phyloP scores from a whole-genome alignment of 1,140 invertebrate species.

The Bursaphelenchus mucronatus region DNA sequence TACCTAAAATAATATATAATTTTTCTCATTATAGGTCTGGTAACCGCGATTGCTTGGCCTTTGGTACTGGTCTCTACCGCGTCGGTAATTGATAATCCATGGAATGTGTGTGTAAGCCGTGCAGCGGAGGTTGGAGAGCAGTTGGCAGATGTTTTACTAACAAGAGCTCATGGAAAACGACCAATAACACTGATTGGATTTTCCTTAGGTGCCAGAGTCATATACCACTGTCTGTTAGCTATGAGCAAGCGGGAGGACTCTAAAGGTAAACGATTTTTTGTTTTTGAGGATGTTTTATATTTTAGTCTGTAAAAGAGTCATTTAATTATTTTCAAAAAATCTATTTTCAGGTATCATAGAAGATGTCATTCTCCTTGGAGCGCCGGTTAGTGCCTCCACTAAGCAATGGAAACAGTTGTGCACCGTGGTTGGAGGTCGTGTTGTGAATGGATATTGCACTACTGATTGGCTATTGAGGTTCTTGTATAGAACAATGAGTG shows the following conservation, averaged over 20 bases:
- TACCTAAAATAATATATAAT: constrained; percentile 14
- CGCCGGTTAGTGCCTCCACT: constrained; percentile 64
- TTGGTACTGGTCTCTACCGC: constrained; percentile 68
- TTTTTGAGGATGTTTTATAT: too few species aligned
- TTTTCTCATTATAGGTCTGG: constrained; percentile 61
- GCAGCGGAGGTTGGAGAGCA: constrained; percentile 69
- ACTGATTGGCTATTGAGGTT: constrained; percentile 64
- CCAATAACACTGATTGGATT: constrained; percentile 73
- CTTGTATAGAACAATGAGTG: constrained; percentile 62
- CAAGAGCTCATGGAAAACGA: constrained; percentile 69
- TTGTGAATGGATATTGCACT: constrained; percentile 65
- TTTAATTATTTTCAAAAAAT: neutral
- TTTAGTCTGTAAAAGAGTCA: too few species aligned
- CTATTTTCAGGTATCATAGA: constrained; percentile 68
- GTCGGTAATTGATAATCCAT: constrained; percentile 72
- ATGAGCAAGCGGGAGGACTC: constrained; percentile 61
- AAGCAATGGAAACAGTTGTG: constrained; percentile 61
- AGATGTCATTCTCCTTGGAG: constrained; percentile 71
- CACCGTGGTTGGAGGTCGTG: constrained; percentile 62
- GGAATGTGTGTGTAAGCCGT: constrained; percentile 71
- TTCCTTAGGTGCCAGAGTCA: constrained; percentile 71
- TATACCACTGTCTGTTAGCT: constrained; percentile 69
- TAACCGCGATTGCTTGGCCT: constrained; percentile 72
- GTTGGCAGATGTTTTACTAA: constrained; percentile 69
- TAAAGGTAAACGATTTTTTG: constrained; percentile 7